Base-by-base conservation (phyloP, 2,888 invertebrate species). In the Lissonota sp. region DNA sequence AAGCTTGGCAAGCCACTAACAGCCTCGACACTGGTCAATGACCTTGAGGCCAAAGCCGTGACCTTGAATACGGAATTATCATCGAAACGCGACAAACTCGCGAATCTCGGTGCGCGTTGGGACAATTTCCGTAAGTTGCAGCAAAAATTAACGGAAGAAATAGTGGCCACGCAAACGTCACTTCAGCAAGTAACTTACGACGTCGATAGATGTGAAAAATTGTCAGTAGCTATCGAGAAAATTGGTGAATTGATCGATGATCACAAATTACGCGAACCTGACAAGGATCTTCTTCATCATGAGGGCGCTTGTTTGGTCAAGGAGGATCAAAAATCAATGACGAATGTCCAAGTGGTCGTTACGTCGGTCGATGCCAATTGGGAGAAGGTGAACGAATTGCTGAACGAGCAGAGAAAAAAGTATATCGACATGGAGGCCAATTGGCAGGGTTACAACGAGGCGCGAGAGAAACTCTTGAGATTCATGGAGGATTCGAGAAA, bases 281-380 rank as follows among this genome's bases (percentile, higher is more conserved):
- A 95, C 0, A 95, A 96, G 88, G 95, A 96, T 83, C 95, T 95
- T 84, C 93, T 98, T n/a, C 95, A 96, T 87, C 95, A 95, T 88
- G 96, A 97, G 93, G 97, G 97, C 0, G 94, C 96, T 72, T 94
- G 95, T 87, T 92, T 97, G 84, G 95, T 97, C 95, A 95, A 96
- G 89, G 96, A 97, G 93, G 96, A 98, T 92, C 95, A 97, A 88
- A 94, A 95, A 69, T 96, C 96, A 85, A 95, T 96, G 92, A 95
- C 96, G 0, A 95, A 95, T 0, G 96, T 98, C 79, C 98, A 98
- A 92, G 96, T 96, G 86, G 95, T 96, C 62, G 92, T 98, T 0
- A 94, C 97, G 0, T 94, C 96, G 0, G 95, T 97, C 55, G 97
- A 98, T 88, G 95, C 95, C 73, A 96, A 95, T 84, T 98, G 97